A percentile compares a stretch with the other conserved stretches of the same genome.
phyloP scores from a whole-genome alignment of 2,888 invertebrate species.

The Falcaria lacertinaria region DNA sequence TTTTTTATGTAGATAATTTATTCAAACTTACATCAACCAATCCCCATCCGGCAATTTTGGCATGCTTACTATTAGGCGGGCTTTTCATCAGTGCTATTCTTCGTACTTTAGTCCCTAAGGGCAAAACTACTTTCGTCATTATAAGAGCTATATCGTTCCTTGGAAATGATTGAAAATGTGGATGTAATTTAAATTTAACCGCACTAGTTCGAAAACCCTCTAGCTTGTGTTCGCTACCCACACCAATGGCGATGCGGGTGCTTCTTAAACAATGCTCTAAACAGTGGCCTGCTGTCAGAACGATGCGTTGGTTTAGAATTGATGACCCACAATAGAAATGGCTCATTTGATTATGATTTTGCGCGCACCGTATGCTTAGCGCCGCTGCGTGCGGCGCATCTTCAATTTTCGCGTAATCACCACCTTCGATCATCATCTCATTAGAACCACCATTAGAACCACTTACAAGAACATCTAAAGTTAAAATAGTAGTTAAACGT shows the following conservation, averaged over 20 bases:
- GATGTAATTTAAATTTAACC: slow-evolving; percentile 19
- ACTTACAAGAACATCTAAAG: not conserved
- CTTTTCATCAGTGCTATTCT: slow-evolving; percentile 17
- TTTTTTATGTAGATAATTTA: too few species aligned
- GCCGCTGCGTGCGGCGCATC: slow-evolving; percentile 18
- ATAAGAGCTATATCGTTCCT: slow-evolving; percentile 26
- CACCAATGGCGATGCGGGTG: slow-evolving; percentile 3
- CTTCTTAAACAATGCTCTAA: slow-evolving; percentile 5
- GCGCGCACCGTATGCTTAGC: slow-evolving; percentile 19
- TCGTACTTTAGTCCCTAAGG: slow-evolving; percentile 10
- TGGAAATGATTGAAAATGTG: slow-evolving; percentile 14
- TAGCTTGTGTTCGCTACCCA: slow-evolving; percentile 10
- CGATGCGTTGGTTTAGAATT: slow-evolving; percentile 19
- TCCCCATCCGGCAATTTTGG: slow-evolving; percentile 30
- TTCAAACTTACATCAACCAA: slow-evolving; percentile 20
- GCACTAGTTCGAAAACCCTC: not conserved
- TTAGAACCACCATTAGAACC: too few species aligned
- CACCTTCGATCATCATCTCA: slow-evolving; percentile 9
- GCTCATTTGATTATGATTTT: not conserved
- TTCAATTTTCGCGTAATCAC: slow-evolving; percentile 12
- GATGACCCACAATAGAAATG: slow-evolving; percentile 24
- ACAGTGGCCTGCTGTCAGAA: slow-evolving; percentile 20
- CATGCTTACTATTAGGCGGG: slow-evolving; percentile 11
- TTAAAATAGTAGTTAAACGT: not conserved
- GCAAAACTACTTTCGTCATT: slow-evolving; percentile 8